Base-by-base conservation (phyloP, 2,113 vertebrate species). In the Leucosticte australis region DNA sequence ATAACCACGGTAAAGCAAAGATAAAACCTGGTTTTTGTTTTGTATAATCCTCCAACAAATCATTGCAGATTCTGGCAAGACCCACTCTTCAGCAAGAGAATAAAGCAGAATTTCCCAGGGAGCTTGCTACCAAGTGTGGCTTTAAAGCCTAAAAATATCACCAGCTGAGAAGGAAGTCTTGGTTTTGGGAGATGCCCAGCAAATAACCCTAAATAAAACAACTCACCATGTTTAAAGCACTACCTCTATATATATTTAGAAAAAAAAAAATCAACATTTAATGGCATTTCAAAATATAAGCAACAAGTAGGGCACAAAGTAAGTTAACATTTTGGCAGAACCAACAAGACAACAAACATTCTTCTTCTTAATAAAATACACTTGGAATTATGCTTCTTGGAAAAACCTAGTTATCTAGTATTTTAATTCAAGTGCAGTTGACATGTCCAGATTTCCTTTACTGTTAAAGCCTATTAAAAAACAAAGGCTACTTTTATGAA, bases 81-180 rank as follows among this genome's bases (percentile, higher is more conserved):
- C 7, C 7, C 15, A 16, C 41, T 69, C 62, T 83, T 64, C 59
- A 84, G 35, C 24, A 42, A 46, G 21, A 91, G 31, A 65, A 88
- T 23, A 76, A 80, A 92, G 74, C 27, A 80, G 59, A 75, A 77
- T 57, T 91, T 71, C 59, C 39, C 42, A 83, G n/a, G 42, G 59
- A 80, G 31, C 55, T 46, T 90, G 59, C 64, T 80, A 74, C 68
- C n/a, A 83, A 92, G 70, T 24, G 83, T 67, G 79, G 90, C 62
- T 96, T 79, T 73, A 76, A 95, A 92, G 47, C 33, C 91, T 91
- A 90, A 93, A 95, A 95, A 93, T 94, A 91, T 41, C 82, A 67
- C 26, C 55, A 93, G 68, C 71, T 85, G 81, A 83, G 65, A 83
- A 92, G 75, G 82, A 96, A 96, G 83, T 90, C 42, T 79, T 86